Evolutionary conservation across 2,113 vertebrate genomes (phyloP), one percentile per base, ranked within the genome.

Genomic region (Tupaia tana): DNA sequence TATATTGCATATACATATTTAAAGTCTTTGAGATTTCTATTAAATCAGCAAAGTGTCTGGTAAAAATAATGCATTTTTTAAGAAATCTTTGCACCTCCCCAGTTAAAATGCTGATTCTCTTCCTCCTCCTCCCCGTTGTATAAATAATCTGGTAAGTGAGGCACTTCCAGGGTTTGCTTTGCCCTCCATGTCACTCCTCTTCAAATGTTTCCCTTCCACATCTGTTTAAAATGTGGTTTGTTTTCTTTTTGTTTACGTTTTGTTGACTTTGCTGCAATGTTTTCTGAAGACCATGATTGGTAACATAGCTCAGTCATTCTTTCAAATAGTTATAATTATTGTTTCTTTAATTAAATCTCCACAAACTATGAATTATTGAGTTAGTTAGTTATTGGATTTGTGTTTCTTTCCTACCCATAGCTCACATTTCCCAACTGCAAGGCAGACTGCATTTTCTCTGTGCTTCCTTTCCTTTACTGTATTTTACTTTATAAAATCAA

Each of bases 331-430:
- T 86, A 61, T 31, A 80, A 58, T 58, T 89, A 82, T 25, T 81
- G 3, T 80, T 88, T 79, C 18, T 93, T 91, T 73, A 80, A 75
- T 90, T 93, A 95, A 90, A 63, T 83, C 20, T 89, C 31, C 52
- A 79, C 58, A 86, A 86, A 89, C 58, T 27, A 56, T 78, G 59
- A 90, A 84, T 92, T 73, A 66, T 29, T 90, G 2, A 87, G 52
- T 92, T 73, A 75, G 20, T 73, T 82, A 63, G 25, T 80, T 88
- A 43, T 12, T 91, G 16, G 13, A 43, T 79, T 90, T 94, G n/a
- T 92, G 15, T 75, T 85, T 80, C 54, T 87, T 84, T n/a, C 19
- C 64, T 79, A 78, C 9, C 43, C 19, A 90, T 59, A 83, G 67
- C 61, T 84, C 54, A 59, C 19, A 58, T 81, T 80, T 71, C 59